Percentiles rank a stretch among this genome's conserved stretches.
phyloP scores from a whole-genome alignment of 2,797 vertebrate species.

The Tauraco hartlaubi region DNA sequence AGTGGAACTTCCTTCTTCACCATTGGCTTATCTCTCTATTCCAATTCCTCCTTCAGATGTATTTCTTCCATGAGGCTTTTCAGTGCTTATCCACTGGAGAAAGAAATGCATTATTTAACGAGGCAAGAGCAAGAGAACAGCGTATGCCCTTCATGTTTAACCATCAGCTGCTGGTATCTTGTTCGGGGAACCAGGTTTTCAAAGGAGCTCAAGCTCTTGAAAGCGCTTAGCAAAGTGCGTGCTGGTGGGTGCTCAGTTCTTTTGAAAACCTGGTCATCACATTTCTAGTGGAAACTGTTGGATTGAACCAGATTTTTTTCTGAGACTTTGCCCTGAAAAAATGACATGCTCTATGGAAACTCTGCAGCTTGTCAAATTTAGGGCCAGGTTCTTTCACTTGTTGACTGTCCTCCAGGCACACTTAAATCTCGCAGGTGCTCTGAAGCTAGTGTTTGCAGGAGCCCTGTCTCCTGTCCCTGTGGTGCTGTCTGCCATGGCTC shows the following conservation, averaged over 20 bases:
- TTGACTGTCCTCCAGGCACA: background rate
- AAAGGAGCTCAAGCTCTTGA: background rate
- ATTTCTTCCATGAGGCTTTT: background rate
- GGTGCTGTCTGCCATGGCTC: background rate
- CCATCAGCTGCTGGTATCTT: background rate
- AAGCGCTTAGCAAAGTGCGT: background rate
- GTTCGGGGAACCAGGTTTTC: background rate
- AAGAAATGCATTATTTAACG: background rate
- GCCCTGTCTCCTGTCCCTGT: background rate
- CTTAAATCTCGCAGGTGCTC: background rate
- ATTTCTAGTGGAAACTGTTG: background rate
- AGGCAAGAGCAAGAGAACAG: background rate
- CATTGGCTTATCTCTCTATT: background rate
- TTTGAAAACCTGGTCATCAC: background rate
- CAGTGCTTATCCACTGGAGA: background rate
- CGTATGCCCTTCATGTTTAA: background rate
- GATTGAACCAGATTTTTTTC: background rate
- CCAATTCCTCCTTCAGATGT: background rate
- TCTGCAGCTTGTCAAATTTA: background rate
- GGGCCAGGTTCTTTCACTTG: background rate
- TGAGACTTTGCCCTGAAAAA: background rate
- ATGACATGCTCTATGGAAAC: background rate
- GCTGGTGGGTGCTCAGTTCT: background rate
- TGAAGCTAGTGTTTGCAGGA: background rate
- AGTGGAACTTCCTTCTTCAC: background rate